These are phyloP conservation scores for Pangasius sanitwongsei DNA, from an alignment of 2,797 vertebrate species.

Conservation along the genomic window DNA sequence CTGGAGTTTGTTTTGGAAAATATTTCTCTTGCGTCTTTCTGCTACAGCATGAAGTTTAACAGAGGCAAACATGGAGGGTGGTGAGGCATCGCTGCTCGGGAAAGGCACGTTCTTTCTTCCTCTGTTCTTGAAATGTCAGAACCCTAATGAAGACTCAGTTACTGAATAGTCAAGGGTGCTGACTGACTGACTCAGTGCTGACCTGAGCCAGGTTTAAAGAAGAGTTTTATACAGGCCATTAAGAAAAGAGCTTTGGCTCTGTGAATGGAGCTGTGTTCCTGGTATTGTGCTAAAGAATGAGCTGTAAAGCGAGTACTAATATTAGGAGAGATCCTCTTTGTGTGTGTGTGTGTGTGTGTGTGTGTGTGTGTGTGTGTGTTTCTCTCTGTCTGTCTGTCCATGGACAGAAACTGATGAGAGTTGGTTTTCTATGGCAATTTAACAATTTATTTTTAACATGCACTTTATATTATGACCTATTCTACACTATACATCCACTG, in stretches of 20 bases:
- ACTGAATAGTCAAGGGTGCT: not conserved
- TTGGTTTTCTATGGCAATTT: too few species aligned
- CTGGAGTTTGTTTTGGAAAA: not conserved
- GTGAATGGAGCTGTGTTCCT: not conserved
- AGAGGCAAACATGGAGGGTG: not conserved
- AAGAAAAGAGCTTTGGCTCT: not conserved
- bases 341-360: not conserved
- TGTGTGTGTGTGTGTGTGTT: not conserved
- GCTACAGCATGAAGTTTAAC: not conserved
- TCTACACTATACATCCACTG: not conserved
- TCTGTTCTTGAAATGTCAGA: conserved; percentile 34
- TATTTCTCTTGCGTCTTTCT: not conserved
- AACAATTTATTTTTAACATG: too few species aligned
- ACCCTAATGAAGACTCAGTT: not conserved
- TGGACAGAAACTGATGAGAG: not conserved
- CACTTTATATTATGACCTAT: not conserved
- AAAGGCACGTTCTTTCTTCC: conserved; percentile 11
- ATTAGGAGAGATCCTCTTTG: not conserved
- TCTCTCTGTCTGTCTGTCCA: not conserved
- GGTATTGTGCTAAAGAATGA: not conserved
- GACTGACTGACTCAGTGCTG: too few species aligned
- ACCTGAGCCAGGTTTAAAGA: not conserved
- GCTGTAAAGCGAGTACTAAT: not conserved
- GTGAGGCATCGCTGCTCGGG: not conserved
- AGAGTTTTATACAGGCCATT: not conserved